Evolutionary conservation across 1,140 invertebrate genomes (phyloP).

Genomic region (Neodiprion fabricii): DNA sequence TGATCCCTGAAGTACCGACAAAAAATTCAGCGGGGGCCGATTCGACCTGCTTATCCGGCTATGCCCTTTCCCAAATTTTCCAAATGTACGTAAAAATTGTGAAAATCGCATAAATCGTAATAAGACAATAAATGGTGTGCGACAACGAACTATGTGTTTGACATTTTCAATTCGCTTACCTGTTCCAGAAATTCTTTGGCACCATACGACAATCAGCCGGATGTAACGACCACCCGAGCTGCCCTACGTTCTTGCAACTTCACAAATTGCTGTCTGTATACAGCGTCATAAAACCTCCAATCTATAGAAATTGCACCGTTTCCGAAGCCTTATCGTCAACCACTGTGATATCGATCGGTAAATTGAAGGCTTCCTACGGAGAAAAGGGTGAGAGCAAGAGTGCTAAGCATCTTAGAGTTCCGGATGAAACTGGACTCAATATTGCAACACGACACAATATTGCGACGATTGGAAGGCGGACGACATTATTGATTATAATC

Average conservation of each 20-base stretch:
- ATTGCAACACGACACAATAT: conserved; percentile 11
- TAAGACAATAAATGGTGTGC: no score
- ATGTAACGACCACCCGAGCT: conserved; percentile 31
- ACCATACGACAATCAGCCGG: conserved; percentile 31
- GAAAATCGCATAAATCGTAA: no score
- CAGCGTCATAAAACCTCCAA: conserved; percentile 30
- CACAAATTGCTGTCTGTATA: conserved; percentile 35
- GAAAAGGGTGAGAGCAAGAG: neutral
- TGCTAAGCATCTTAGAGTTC: conserved; percentile 11
- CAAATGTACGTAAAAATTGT: no score
- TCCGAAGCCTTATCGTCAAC: conserved; percentile 5
- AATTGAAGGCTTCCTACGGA: conserved; percentile 20
- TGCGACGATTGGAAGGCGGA: conserved; percentile 30
- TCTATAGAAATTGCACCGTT: conserved; percentile 30
- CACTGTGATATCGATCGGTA: conserved; percentile 17
- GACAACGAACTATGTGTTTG: no score
- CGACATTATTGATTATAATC: conserved; percentile 23
- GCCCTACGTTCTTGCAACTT: conserved; percentile 33
- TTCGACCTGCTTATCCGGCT: no score
- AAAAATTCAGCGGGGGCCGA: no score
- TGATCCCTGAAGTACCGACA: no score
- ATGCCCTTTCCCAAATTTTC: no score
- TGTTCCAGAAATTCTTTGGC: conserved; percentile 34
- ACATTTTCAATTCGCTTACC: no score
- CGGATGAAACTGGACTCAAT: conserved; percentile 27